phyloP scores from a whole-genome alignment of 2,113 vertebrate genomes.

The Ursus arctos region DNA sequence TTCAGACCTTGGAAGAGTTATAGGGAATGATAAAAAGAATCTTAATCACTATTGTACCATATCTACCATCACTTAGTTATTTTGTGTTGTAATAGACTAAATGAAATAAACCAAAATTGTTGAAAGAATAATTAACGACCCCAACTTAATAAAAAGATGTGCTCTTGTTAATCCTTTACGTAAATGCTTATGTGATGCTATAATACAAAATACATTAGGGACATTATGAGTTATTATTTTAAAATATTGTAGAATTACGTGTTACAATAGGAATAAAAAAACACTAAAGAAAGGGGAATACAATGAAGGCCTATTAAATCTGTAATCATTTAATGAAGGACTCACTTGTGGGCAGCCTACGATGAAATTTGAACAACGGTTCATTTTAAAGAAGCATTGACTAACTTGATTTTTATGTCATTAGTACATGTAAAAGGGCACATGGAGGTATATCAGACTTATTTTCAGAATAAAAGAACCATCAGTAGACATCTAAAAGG shows the following conservation, averaged over 20 bases:
- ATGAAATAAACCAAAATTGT: not conserved
- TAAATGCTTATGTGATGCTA: not conserved
- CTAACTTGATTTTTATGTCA: not conserved
- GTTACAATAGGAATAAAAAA: not conserved
- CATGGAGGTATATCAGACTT: not conserved
- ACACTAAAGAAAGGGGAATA: not conserved
- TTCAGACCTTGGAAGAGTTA: conserved; percentile 9
- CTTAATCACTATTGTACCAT: not conserved
- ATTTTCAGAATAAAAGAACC: conserved; percentile 2
- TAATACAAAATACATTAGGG: not conserved
- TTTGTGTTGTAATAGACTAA: conserved; percentile 20
- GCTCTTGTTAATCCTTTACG: not conserved
- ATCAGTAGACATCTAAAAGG: not conserved
- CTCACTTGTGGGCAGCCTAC: not conserved
- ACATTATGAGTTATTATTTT: not conserved
- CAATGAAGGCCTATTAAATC: not conserved
- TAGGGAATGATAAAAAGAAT: not conserved
- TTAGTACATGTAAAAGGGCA: not conserved
- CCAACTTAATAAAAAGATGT: conserved; percentile 23
- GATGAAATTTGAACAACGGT: not conserved
- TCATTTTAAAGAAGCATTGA: not conserved
- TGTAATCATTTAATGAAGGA: not conserved
- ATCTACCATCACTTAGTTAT: not conserved
- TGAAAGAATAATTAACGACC: not conserved
- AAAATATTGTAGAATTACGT: not conserved